Evolutionary conservation across 2,888 invertebrate genomes (phyloP), one percentile per base, ranked within the genome.

Genomic region (Caenorhabditis doughertyi): DNA sequence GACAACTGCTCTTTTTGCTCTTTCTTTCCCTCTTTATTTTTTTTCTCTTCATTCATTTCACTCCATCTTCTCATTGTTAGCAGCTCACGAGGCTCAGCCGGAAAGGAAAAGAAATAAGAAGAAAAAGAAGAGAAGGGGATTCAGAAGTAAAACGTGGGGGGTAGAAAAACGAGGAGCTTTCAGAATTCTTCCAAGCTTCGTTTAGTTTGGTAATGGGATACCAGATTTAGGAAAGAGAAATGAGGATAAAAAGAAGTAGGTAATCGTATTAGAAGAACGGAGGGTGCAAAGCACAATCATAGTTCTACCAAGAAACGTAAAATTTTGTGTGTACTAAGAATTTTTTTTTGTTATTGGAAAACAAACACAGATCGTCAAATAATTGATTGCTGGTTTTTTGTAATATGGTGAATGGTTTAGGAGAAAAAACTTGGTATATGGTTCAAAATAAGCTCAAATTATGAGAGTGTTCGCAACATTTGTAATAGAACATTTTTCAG

Each of bases 61-160:
- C 25, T 64, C 42, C 47, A 51, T 62, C 39, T 47, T 64, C 32
- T 53, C 7, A 64, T 55, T 65, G 44, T 64, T 64, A 55, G 55
- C 23, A 44, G 32, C 32, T 39, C 44, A 7, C 18, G 13, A 32
- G 64, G 32, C 53, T 53, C 29, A 44, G 53, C 18, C n/a, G 39
- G 21, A 51, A 39, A 27, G n/a, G 13, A 9, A 32, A 49, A n/a
- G n/a, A n/a, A n/a, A n/a, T n/a, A n/a, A n/a, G n/a, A n/a, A n/a
- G n/a, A n/a, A n/a, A n/a, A n/a, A 55, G 11, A 49, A 49, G 60
- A 32, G 55, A 56, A 13, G 23, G 60, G 32, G 35, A 29, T 60
- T 44, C 42, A 44, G 62, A 62, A 62, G 47, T 62, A 29, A 58
- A 35, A 58, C 21, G 21, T 11, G 51, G 51, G n/a, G 29, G 23